Evolutionary conservation across 2,113 vertebrate genomes (phyloP), one percentile per base, ranked within the genome.

Genomic region (Bos indicus): DNA sequence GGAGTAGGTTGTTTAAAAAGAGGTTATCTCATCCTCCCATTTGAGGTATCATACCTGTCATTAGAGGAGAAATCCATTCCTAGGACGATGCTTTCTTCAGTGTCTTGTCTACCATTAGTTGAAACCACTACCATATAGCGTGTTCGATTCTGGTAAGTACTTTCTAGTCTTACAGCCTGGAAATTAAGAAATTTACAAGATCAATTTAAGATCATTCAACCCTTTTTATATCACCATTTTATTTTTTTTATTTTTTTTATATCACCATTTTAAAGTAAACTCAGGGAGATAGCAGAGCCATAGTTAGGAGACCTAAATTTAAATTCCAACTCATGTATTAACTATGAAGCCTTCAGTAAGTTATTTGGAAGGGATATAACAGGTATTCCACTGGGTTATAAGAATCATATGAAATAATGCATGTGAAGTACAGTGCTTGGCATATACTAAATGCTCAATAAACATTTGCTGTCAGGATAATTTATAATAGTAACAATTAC

Each of bases 41-140:
- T 90, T 88, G 56, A 82, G 93, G 64, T 62, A 95, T n/a, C 56
- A 51, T 98, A 99, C 99, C 99, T 99, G 98, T 99, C 99, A 96
- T 99, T 99, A 95, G 99, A 99, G 91, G 99, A 99, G 97, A 99
- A 99, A 99, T 99, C 99, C 99, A 99, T 99, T 87, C 99, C 99
- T 3, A 99, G 99, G 78, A 99, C 99, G 10, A 99, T 99, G 98
- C 99, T 99, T 98, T 99, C 99, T 98, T 99, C 99, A 0, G 99
- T 99, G 98, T 99, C 99, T 97, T 99, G 99, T 85, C 99, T 99
- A 51, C 99, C 99, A 0, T 99, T 99, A 97, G 99, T 99, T 97
- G 99, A 99, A 90, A 99, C 99, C 25, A 99, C 99, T 92, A 99
- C 99, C 99, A 99, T 99, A 98, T 99, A 99, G 59, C 99, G 99